Evolutionary conservation across 2,888 invertebrate species (phyloP).

Genomic region (Bellardia bayeri): DNA sequence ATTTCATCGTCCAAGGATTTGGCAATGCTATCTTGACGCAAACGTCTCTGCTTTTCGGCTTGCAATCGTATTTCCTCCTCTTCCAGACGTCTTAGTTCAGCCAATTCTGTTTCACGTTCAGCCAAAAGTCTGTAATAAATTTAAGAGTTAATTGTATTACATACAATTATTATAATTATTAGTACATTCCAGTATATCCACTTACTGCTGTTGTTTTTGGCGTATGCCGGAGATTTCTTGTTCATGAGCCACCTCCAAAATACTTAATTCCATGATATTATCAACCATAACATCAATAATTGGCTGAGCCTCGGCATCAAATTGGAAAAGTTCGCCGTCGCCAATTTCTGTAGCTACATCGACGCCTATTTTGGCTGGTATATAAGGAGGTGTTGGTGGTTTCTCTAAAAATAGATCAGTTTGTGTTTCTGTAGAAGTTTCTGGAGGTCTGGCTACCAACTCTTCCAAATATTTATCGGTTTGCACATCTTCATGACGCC

Average conservation of each 20-base stretch:
- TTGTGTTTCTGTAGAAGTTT: slow-evolving; percentile 91
- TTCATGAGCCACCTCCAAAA: slow-evolving; percentile 96
- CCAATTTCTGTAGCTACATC: slow-evolving; percentile 94
- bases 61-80: slow-evolving; percentile 90
- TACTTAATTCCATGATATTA: slow-evolving; percentile 94
- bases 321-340: slow-evolving; percentile 97
- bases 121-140: slow-evolving; percentile 79
- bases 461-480: slow-evolving; percentile 96
- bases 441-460: slow-evolving; percentile 90
- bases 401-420: slow-evolving; percentile 94
- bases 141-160: background rate
- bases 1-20: slow-evolving; percentile 88
- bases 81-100: slow-evolving; percentile 92
- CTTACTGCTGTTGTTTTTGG: slow-evolving; percentile 86
- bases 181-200: background rate
- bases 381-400: slow-evolving; percentile 91
- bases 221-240: slow-evolving; percentile 93
- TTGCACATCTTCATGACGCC: slow-evolving; percentile 94
- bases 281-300: slow-evolving; percentile 95
- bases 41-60: slow-evolving; percentile 90
- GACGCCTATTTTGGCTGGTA: slow-evolving; percentile 91
- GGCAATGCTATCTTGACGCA: slow-evolving; percentile 89
- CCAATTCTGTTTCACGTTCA: slow-evolving; percentile 91
- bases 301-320: slow-evolving; percentile 95
- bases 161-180: background rate